A percentile compares a stretch with the other conserved stretches of the same genome.
These are phyloP conservation scores for Panzeria rudis DNA, from an alignment of 2,888 invertebrate genomes.

Conservation along the genomic window DNA sequence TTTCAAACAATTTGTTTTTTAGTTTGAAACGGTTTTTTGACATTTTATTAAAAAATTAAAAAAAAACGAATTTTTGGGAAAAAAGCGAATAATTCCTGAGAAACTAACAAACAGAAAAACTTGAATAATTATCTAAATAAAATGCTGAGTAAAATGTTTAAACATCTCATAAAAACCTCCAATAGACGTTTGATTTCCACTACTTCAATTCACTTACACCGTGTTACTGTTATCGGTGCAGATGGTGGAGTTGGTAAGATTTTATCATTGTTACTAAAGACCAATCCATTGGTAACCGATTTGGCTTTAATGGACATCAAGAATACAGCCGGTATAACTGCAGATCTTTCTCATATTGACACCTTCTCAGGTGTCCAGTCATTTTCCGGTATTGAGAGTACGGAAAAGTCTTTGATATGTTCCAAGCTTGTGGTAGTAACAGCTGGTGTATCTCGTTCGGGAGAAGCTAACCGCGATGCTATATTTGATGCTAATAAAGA, in stretches of 20 bases:
- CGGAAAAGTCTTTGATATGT: conserved; percentile 90
- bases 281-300: conserved; percentile 91
- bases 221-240: conserved; percentile 91
- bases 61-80: too few relatives aligned
- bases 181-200: conserved; percentile 32
- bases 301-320: conserved; percentile 95
- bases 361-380: conserved; percentile 83
- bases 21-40: too few relatives aligned
- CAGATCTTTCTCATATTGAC: conserved; percentile 97
- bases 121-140: not conserved
- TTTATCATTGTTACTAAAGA: conserved; percentile 94
- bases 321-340: conserved; percentile 95
- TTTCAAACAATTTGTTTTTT: too few relatives aligned
- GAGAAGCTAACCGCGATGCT: conserved; percentile 95
- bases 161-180: not conserved
- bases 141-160: conserved; percentile 22
- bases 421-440: conserved; percentile 95
- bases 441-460: conserved; percentile 97
- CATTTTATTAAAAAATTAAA: too few relatives aligned
- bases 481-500: conserved; percentile 97
- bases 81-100: too few relatives aligned
- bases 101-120: not conserved
- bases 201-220: not conserved
- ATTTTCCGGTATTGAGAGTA: conserved; percentile 87
- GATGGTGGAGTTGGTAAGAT: conserved; percentile 99